These are phyloP conservation scores for Muschampia plurimacula DNA, from an alignment of 2,888 invertebrate genomes.

Conservation along the genomic window DNA sequence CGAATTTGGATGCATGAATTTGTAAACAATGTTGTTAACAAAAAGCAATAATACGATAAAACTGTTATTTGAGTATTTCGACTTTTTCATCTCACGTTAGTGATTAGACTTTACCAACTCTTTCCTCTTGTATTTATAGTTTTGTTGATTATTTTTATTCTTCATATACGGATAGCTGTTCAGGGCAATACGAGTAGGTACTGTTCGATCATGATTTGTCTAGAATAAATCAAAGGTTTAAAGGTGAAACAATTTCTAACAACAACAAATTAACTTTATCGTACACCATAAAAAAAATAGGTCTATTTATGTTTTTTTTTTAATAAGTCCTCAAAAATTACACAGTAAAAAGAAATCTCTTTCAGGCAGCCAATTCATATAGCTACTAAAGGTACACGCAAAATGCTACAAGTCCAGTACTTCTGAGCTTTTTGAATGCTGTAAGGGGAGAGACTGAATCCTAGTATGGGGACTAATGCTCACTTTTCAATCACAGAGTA, in stretches of 20 bases:
- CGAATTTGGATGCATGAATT: constrained; percentile 49
- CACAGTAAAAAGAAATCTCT: no score
- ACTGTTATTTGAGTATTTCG: constrained; percentile 41
- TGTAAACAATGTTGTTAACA: constrained; percentile 60
- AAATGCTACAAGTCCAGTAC: no score
- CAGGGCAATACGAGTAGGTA: constrained; percentile 2
- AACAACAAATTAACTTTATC: no score
- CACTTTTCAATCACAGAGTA: no score
- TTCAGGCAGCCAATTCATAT: no score
- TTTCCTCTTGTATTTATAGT: constrained; percentile 16
- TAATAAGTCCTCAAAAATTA: no score
- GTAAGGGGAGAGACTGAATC: no score
- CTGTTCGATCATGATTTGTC: neutral
- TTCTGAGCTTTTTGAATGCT: no score
- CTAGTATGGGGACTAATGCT: no score
- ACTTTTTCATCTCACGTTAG: constrained; percentile 47
- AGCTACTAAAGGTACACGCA: no score
- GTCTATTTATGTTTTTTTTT: no score
- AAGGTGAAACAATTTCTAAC: neutral
- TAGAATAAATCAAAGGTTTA: neutral
- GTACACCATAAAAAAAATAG: no score
- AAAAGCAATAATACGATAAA: constrained; percentile 55
- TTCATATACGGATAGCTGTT: constrained; percentile 18
- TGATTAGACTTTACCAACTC: constrained; percentile 50
- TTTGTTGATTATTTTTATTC: constrained; percentile 35